These are phyloP conservation scores for Epinephelus malabaricus DNA, from an alignment of 2,797 vertebrate genomes.

Conservation along the genomic window DNA sequence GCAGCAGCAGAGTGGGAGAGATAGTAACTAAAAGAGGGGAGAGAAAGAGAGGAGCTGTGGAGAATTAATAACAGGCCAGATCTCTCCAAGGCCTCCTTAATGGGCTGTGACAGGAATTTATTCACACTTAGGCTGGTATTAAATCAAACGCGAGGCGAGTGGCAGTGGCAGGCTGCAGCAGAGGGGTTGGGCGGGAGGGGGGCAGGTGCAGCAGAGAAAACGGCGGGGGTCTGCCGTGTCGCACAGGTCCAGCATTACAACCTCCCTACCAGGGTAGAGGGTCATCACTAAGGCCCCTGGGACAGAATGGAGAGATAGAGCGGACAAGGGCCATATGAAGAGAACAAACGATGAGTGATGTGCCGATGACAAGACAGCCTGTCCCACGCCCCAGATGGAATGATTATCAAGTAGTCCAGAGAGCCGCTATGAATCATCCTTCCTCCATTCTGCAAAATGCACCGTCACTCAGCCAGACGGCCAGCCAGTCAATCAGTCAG, in stretches of 20 bases:
- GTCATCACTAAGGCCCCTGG: constrained; percentile 58
- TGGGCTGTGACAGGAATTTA: constrained; percentile 91
- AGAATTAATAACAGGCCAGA: constrained; percentile 89
- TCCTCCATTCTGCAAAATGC: constrained; percentile 66
- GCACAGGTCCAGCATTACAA: constrained; percentile 45
- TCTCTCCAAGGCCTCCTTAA: constrained; percentile 90
- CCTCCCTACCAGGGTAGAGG: constrained; percentile 34
- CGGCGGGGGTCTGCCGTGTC: constrained; percentile 48
- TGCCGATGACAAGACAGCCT: constrained; percentile 65
- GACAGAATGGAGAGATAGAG: constrained; percentile 40
- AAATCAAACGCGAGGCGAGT: constrained; percentile 85
- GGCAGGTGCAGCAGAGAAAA: constrained; percentile 43
- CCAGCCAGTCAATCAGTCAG: constrained; percentile 52
- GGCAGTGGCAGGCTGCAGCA: constrained; percentile 77
- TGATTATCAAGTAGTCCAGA: constrained; percentile 77
- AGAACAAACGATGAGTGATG: constrained; percentile 77
- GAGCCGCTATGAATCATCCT: constrained; percentile 77
- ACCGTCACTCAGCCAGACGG: constrained; percentile 69
- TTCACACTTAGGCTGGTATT: constrained; percentile 90
- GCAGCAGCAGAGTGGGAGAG: constrained; percentile 62
- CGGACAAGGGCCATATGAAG: constrained; percentile 45
- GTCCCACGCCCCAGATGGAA: constrained; percentile 79
- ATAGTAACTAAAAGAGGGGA: constrained; percentile 70
- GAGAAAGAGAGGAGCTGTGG: constrained; percentile 78
- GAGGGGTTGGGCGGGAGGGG: constrained; percentile 48